Conservation (phyloP, 2,113 vertebrate genomes). For the Myodes glareolus region DNA sequence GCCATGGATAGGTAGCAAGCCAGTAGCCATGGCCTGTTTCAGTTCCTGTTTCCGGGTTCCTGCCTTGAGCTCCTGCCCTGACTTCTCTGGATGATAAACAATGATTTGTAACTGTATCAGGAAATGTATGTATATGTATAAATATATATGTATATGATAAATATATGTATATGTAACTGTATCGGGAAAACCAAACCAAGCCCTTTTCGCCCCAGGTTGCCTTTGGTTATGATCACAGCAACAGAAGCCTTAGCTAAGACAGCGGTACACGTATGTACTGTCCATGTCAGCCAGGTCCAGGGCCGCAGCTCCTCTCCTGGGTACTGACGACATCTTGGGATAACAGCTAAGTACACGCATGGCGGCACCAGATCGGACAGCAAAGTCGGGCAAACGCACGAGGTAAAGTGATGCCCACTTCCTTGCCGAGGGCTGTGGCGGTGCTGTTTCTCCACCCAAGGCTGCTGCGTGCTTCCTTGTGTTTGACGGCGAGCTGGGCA, state of each 20-base stretch:
- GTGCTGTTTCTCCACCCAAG: not conserved
- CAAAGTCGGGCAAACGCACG: not conserved
- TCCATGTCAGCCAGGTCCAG: not conserved
- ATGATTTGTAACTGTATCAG: not conserved
- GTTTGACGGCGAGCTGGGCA: not conserved
- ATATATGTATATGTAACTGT: not conserved
- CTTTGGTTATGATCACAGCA: not conserved
- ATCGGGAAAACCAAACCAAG: not conserved
- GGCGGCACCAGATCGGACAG: not conserved
- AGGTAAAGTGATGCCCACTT: not conserved
- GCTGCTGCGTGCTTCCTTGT: not conserved
- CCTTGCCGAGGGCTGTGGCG: too few species aligned
- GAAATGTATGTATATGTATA: not conserved
- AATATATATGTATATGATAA: too few species aligned
- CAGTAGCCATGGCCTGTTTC: not conserved
- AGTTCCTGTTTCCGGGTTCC: not conserved
- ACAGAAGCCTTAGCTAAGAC: not conserved
- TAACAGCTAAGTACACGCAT: not conserved
- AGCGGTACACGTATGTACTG: not conserved
- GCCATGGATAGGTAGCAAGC: not conserved
- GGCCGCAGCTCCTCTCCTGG: not conserved
- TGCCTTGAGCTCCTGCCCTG: not conserved
- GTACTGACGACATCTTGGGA: not conserved
- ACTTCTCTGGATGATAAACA: not conserved
- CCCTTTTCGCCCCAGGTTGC: not conserved